Percentiles rank a stretch among this genome's conserved stretches.
These are phyloP conservation scores for Ptiloglossa arizonensis DNA, from an alignment of 1,140 invertebrate genomes.

Conservation along the genomic window DNA sequence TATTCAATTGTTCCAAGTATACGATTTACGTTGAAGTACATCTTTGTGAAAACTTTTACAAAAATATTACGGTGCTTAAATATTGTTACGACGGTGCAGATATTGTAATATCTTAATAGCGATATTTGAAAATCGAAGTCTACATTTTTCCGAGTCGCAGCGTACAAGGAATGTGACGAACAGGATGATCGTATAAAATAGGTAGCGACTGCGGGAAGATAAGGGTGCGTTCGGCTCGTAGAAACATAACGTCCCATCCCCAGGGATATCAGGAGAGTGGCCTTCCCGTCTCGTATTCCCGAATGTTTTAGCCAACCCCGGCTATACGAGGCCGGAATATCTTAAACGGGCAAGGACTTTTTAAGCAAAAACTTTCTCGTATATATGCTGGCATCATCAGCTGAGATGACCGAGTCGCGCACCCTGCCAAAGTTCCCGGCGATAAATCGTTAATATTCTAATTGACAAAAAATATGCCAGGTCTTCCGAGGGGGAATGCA, in stretches of 20 bases:
- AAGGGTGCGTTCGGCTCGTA: slow-evolving; percentile 69
- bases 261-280: slow-evolving; percentile 77
- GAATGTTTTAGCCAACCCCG: slow-evolving; percentile 70
- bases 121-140: neutral
- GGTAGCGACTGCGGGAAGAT: slow-evolving; percentile 68
- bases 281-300: slow-evolving; percentile 64
- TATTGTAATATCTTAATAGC: neutral
- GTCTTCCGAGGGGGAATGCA: slow-evolving; percentile 22
- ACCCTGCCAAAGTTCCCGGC: slow-evolving; percentile 43
- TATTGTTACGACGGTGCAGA: neutral
- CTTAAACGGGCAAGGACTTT: slow-evolving; percentile 76
- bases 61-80: neutral
- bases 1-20: too few relatives aligned
- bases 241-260: slow-evolving; percentile 72
- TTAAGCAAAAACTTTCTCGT: slow-evolving; percentile 74
- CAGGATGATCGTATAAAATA: slow-evolving; percentile 12
- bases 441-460: slow-evolving; percentile 71
- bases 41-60: too few relatives aligned
- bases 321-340: slow-evolving; percentile 76
- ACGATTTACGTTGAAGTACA: too few relatives aligned
- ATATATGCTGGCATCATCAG: slow-evolving; percentile 44
- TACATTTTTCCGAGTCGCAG: neutral
- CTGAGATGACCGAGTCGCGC: slow-evolving; percentile 39
- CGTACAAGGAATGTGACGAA: slow-evolving; percentile 51
- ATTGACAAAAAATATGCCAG: slow-evolving; percentile 63